phyloP scores from a whole-genome alignment of 1,140 invertebrate species.

The Chlorops oryzae region DNA sequence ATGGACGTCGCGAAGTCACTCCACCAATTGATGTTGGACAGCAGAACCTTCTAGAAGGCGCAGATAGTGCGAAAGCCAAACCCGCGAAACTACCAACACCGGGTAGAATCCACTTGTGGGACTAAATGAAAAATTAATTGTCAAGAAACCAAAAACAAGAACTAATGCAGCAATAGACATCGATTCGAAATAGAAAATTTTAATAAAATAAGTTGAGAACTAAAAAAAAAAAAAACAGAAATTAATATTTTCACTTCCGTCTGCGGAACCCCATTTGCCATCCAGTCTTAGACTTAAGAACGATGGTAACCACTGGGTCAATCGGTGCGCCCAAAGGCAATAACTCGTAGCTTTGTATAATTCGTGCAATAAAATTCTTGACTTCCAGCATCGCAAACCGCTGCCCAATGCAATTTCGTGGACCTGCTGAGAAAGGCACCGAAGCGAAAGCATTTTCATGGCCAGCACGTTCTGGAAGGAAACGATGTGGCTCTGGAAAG shows the following conservation, averaged over 20 bases:
- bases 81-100: constrained; percentile 49
- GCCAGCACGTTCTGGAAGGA: constrained; percentile 61
- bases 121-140: constrained; percentile 31
- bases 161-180: too few relatives aligned
- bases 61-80: constrained; percentile 5
- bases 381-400: constrained; percentile 70
- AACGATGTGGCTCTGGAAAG: constrained; percentile 32
- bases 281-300: constrained; percentile 10
- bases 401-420: constrained; percentile 61
- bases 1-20: constrained; percentile 64
- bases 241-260: too few relatives aligned
- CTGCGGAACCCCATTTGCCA: constrained; percentile 11
- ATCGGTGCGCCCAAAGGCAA: constrained; percentile 7
- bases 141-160: too few relatives aligned
- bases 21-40: constrained; percentile 60
- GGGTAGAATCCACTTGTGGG: constrained; percentile 53
- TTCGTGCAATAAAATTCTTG: constrained; percentile 57
- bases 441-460: constrained; percentile 47
- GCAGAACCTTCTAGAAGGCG: constrained; percentile 24
- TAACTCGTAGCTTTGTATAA: constrained; percentile 57
- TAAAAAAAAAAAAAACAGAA: too few relatives aligned
- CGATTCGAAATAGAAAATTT: too few relatives aligned
- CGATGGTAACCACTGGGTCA: background rate
- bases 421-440: constrained; percentile 58
- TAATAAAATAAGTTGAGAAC: too few relatives aligned